Percentiles rank a stretch among this genome's conserved stretches.
Conservation (phyloP, 2,888 invertebrate genomes). For the Leucophenga maculata region DNA sequence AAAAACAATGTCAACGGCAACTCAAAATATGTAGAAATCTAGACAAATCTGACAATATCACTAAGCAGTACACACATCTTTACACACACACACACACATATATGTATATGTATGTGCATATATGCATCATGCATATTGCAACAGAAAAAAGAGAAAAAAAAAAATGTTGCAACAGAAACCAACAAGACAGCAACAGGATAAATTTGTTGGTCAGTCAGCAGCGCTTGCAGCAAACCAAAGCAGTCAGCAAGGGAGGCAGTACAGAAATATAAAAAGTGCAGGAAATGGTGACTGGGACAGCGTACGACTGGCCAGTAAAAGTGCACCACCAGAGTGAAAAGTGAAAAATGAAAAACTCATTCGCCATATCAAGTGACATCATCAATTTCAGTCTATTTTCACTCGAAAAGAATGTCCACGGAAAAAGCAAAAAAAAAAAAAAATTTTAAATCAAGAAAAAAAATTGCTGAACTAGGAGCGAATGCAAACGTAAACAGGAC, state of each 20-base stretch:
- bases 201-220: conserved; percentile 54
- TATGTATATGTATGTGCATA: background rate
- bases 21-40: conserved; percentile 25
- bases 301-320: background rate
- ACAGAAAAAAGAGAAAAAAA: background rate
- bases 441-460: conserved; percentile 14
- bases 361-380: conserved; percentile 68
- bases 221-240: background rate
- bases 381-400: conserved; percentile 68
- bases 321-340: conserved; percentile 44
- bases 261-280: too few species aligned
- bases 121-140: conserved; percentile 20
- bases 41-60: conserved; percentile 12
- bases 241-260: background rate
- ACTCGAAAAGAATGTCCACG: conserved; percentile 34
- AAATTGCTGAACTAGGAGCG: conserved; percentile 2
- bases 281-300: background rate
- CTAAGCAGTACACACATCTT: conserved; percentile 18
- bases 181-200: conserved; percentile 57
- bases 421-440: conserved; percentile 27
- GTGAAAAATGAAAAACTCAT: conserved; percentile 65
- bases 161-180: conserved; percentile 45
- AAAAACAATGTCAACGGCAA: background rate
- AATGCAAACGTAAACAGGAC: conserved; percentile 28
- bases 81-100: conserved; percentile 16